These are phyloP conservation scores for Scleropages formosus DNA, from an alignment of 2,797 vertebrate species.

Conservation along the genomic window DNA sequence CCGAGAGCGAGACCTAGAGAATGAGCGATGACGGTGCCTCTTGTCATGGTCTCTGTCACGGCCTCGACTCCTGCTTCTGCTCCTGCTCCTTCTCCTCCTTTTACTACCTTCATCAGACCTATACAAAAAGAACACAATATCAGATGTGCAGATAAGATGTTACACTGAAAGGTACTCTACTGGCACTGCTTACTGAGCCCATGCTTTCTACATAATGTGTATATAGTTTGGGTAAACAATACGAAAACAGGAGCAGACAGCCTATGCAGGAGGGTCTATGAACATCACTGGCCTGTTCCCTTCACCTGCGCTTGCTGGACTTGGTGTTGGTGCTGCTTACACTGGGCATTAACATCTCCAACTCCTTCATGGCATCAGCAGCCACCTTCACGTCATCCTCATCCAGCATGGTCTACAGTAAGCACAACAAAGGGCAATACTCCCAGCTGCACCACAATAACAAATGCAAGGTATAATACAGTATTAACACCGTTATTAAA, in stretches of 20 bases:
- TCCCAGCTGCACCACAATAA: no score
- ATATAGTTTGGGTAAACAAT: background rate
- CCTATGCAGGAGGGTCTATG: background rate
- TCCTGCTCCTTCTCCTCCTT: constrained; percentile 73
- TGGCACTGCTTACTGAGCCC: no score
- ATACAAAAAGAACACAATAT: background rate
- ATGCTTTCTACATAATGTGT: no score
- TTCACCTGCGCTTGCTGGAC: constrained; percentile 74
- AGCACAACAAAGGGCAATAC: background rate
- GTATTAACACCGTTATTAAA: no score
- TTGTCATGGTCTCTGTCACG: constrained; percentile 64
- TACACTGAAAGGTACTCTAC: no score
- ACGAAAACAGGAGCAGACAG: background rate
- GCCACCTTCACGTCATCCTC: constrained; percentile 96
- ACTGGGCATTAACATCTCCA: constrained; percentile 93
- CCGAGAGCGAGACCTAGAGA: constrained; percentile 63
- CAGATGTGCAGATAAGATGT: no score
- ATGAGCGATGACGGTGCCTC: constrained; percentile 51
- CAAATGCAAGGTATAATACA: no score
- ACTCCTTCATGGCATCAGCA: constrained; percentile 88
- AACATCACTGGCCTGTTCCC: background rate
- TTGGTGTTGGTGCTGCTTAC: constrained; percentile 68
- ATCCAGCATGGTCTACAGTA: constrained; percentile 77
- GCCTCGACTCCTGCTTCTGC: constrained; percentile 75
- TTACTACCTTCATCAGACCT: constrained; percentile 58